A percentile compares a stretch with the other conserved stretches of the same genome.
phyloP scores from a whole-genome alignment of 2,113 vertebrate genomes.

The Tonatia bakeri region DNA sequence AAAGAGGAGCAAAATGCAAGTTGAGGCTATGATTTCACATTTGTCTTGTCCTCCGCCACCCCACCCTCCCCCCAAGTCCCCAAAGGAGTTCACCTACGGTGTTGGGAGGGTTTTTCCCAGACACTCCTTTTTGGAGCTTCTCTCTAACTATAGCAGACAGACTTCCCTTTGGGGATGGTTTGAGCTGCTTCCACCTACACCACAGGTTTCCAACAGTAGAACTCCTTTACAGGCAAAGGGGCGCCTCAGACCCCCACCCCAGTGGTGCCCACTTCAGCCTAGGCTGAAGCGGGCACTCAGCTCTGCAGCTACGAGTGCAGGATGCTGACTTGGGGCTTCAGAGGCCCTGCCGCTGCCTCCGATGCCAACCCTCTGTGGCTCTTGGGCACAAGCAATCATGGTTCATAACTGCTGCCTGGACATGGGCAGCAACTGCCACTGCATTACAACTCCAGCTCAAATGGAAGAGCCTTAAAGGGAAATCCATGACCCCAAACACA shows the following conservation, averaged over 20 bases:
- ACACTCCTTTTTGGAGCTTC: neutral
- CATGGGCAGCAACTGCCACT: neutral
- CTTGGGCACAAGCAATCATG: fast-evolving
- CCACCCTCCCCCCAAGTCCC: neutral
- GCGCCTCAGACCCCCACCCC: neutral
- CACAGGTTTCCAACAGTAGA: neutral
- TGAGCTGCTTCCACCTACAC: neutral
- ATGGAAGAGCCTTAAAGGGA: neutral
- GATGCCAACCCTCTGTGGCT: fast-evolving
- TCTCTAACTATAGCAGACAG: neutral
- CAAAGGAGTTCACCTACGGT: neutral
- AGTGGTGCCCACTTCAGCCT: neutral
- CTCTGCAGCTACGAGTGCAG: neutral
- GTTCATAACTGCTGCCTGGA: neutral
- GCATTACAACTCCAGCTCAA: neutral
- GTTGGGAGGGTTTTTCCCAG: neutral
- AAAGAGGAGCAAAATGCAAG: neutral
- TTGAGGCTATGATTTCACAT: neutral
- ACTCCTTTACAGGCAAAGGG: neutral
- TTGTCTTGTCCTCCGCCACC: neutral
- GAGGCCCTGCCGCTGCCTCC: fast-evolving
- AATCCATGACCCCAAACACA: neutral
- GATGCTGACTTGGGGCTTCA: neutral
- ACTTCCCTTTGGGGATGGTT: neutral
- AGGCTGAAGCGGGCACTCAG: neutral